phyloP scores from a whole-genome alignment of 1,140 invertebrate species.

The Aradophagus sp. region DNA sequence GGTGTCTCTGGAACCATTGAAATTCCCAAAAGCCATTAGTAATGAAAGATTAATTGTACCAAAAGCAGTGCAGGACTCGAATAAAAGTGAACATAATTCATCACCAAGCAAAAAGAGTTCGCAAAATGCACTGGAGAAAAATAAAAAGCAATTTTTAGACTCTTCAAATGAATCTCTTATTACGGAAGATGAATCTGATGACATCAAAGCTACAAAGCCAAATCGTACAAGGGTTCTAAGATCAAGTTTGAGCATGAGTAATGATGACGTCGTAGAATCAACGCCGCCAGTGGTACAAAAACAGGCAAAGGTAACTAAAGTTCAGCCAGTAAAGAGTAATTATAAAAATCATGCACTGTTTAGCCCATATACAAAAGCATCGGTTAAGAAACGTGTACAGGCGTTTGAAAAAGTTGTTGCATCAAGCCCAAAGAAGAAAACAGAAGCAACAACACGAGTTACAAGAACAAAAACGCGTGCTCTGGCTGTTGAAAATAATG shows the following conservation, averaged over 20 bases:
- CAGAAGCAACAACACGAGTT: conserved; percentile 56
- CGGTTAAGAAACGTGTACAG: conserved; percentile 78
- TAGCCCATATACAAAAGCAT: conserved; percentile 78
- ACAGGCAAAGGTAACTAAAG: conserved; percentile 9
- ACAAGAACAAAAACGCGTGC: conserved; percentile 73
- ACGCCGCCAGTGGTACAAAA: conserved; percentile 36
- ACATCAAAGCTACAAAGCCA: conserved; percentile 48
- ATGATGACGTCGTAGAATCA: conserved; percentile 59
- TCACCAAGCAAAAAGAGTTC: conserved; percentile 6
- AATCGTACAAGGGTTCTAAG: conserved; percentile 12
- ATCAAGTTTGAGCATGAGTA: conserved; percentile 55
- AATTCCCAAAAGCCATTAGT: conserved; percentile 1
- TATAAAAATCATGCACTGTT: conserved; percentile 67
- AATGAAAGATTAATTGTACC: conserved; percentile 23
- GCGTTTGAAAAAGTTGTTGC: conserved; percentile 77
- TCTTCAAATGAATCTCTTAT: conserved; percentile 60
- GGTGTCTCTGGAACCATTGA: conserved; percentile 64
- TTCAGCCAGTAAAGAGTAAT: conserved; percentile 30
- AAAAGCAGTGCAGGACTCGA: not conserved
- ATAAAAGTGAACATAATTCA: conserved; percentile 8
- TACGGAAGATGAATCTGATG: conserved; percentile 71
- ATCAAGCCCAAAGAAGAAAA: conserved; percentile 58
- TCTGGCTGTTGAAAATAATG: conserved; percentile 45
- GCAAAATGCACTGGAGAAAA: not conserved
- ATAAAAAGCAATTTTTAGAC: conserved; percentile 9